Percentiles rank a stretch among this genome's conserved stretches.
Evolutionary conservation across 2,888 invertebrate species (phyloP).

Genomic region (Psylliodes chrysocephalus): DNA sequence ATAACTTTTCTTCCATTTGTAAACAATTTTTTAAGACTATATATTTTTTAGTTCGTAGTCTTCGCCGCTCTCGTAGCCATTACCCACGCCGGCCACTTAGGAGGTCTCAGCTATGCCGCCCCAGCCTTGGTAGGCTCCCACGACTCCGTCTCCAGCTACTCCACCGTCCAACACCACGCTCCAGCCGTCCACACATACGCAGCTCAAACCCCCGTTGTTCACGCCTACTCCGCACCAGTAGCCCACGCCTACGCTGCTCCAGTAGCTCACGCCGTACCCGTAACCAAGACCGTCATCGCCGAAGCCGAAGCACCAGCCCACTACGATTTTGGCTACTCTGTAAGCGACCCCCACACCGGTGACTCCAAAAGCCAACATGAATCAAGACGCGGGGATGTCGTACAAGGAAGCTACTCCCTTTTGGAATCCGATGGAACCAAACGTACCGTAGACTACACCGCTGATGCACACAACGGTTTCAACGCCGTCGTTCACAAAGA

Average conservation of each 20-base stretch:
- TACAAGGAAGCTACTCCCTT: constrained; percentile 66
- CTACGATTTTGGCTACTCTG: constrained; percentile 53
- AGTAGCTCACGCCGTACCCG: constrained; percentile 36
- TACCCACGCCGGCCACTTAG: constrained; percentile 28
- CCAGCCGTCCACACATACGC: background rate
- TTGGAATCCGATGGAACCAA: constrained; percentile 67
- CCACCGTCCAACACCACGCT: constrained; percentile 35
- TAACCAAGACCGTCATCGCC: constrained; percentile 45
- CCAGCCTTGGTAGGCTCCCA: constrained; percentile 31
- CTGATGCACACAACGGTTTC: constrained; percentile 67
- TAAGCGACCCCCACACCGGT: constrained; percentile 60
- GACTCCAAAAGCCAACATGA: constrained; percentile 72
- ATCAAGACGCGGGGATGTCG: constrained; percentile 67
- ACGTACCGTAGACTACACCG: constrained; percentile 66
- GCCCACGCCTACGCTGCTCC: constrained; percentile 36
- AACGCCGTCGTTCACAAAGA: constrained; percentile 67
- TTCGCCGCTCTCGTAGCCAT: constrained; percentile 44
- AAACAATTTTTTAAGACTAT: too few relatives aligned
- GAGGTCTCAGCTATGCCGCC: constrained; percentile 32
- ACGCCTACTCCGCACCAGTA: constrained; percentile 41
- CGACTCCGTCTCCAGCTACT: constrained; percentile 33
- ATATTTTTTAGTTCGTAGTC: constrained; percentile 40
- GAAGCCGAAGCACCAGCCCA: constrained; percentile 50
- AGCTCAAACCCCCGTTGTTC: constrained; percentile 35
- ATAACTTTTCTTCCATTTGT: too few relatives aligned